Evolutionary conservation across 2,888 invertebrate species (phyloP), one percentile per base, ranked within the genome.

Genomic region (Scaptomyza cyrtandrae): DNA sequence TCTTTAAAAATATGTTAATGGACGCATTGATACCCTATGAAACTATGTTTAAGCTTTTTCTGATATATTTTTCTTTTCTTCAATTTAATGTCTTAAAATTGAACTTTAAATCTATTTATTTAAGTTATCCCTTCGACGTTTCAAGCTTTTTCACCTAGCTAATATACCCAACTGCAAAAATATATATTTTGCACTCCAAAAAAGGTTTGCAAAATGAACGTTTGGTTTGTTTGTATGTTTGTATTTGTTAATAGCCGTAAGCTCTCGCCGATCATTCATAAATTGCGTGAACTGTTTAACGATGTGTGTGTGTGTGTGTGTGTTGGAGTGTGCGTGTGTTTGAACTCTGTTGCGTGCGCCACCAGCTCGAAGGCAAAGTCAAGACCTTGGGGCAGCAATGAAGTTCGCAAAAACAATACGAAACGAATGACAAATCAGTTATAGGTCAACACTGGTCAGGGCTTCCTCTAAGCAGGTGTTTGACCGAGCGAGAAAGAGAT

Each of bases 251-350:
- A 86, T 71, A 75, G 87, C 84, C 84, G 63, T 69, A 71, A 72
- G 78, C 73, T 72, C 59, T 66, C 72, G 16, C 72, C 74, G 87
- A 87, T 83, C 87, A 87, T 87, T 83, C 85, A 85, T 87, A 83
- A 87, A 87, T 71, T 85, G 85, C 67, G 61, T 76, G 76, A 75
- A 75, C 84, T 80, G 71, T 71, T 76, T 72, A 62, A 69, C 64
- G 19, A 44, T 52, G 55, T 44, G 37, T 59, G 37, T 46, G 33
- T 39, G 35, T 54, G 50, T 33, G 46, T 52, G 54, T 43, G 31
- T 59, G 37, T 45, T 55, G 24, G 41, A 16, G 53, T 24, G 61
- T 58, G 58, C 70, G 70, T 80, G 41, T 65, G 60, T 71, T 72
- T 77, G 75, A 86, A 80, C 85, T 75, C 56, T 75, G 33, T 33